These are phyloP conservation scores for Protosalanx chinensis DNA, from an alignment of 2,797 vertebrate genomes.

Conservation along the genomic window DNA sequence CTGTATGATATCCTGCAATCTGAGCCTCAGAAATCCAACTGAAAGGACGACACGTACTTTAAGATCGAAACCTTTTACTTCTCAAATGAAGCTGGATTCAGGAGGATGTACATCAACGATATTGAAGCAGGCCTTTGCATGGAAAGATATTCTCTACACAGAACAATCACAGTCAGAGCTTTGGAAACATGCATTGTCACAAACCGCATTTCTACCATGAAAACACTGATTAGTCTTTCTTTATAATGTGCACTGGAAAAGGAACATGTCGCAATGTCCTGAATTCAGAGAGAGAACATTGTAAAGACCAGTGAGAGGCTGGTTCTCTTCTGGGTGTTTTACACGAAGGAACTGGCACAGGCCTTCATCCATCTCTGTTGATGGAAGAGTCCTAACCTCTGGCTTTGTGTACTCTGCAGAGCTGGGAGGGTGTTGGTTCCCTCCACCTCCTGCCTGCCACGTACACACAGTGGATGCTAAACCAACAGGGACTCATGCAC, in stretches of 20 bases:
- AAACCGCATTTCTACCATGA: neutral
- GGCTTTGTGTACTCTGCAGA: constrained; percentile 9
- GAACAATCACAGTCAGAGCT: neutral
- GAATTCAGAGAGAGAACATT: neutral
- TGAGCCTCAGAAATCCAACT: neutral
- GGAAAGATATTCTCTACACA: neutral
- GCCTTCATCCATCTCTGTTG: constrained; percentile 1
- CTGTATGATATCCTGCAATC: neutral
- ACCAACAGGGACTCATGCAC: neutral
- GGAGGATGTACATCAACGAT: too few relatives aligned
- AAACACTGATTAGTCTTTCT: constrained; percentile 19
- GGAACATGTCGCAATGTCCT: constrained; percentile 11
- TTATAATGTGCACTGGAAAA: constrained; percentile 22
- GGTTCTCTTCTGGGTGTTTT: constrained; percentile 7
- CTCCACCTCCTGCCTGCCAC: neutral
- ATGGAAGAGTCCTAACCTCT: neutral
- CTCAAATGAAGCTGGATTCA: too few relatives aligned
- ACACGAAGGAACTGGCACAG: constrained; percentile 16
- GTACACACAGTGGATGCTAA: neutral
- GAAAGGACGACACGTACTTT: neutral
- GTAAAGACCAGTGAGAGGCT: neutral
- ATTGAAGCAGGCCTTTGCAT: too few relatives aligned
- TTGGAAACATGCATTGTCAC: constrained; percentile 11
- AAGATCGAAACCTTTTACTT: too few relatives aligned
- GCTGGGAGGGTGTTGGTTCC: neutral